Evolutionary conservation across 2,888 invertebrate genomes (phyloP), one percentile per base, ranked within the genome.

Genomic region (Schizotus pectinicornis): DNA sequence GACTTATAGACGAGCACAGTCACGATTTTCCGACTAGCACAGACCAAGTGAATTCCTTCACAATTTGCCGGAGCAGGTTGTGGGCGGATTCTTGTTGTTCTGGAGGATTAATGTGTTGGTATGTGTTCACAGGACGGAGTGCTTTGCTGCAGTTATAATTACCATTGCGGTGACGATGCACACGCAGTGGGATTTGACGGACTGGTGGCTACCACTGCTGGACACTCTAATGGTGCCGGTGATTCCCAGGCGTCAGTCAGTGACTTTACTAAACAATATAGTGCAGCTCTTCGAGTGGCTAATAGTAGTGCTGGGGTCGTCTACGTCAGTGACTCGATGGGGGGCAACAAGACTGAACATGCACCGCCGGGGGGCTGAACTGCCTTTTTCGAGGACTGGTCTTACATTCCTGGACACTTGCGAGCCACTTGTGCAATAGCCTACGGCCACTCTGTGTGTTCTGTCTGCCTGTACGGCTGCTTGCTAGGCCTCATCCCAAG

Each of bases 101-200:
- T 14, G 9, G 22, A 22, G 5, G 5, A 37, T 38, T 38, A 37
- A 12, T 37, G 33, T 46, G 5, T 8, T 33, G 49, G 31, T 43
- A 38, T 71, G 59, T 74, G 68, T 71, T 70, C 67, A 56, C 77
- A 80, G 80, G 78, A 80, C 76, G 80, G 80, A 75, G 74, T 75
- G 74, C 74, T 80, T 74, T 80, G 79, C 78, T 80, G 80, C 77
- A 77, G 79, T 77, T 79, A 77, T 80, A 79, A 77, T 79, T 73
- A 76, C 77, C 71, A 76, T 79, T 80, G 80, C 72, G 75, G 76
- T 74, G 73, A 79, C 76, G 67, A 72, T 77, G 67, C 75, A 70
- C 73, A 71, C 72, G 71, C 79, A 70, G 72, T 77, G 74, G 79
- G 78, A 71, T 76, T 73, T 71, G 77, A 79, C 68, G 77, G 77